phyloP scores from a whole-genome alignment of 2,113 vertebrate genomes.

The Corydoras maculifer region DNA sequence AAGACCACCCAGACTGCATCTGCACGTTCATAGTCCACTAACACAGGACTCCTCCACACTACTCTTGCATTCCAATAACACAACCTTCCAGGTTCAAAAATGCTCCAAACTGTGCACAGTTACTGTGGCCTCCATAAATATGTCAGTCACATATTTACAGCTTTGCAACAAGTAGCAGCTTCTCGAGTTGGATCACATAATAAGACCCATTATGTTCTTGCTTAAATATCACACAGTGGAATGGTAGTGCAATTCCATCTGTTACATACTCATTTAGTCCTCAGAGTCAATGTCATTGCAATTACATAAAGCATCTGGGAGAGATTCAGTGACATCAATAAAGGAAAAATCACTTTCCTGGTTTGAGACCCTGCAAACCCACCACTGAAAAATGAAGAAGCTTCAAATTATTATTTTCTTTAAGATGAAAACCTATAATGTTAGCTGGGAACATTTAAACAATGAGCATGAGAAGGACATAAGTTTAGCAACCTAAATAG shows the following conservation, averaged over 20 bases:
- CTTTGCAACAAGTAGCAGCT: too few species aligned
- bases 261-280: slow-evolving; percentile 22
- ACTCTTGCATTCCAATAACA: too few species aligned
- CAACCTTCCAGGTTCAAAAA: too few species aligned
- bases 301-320: slow-evolving; percentile 19
- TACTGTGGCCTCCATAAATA: too few species aligned
- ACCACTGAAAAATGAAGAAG: slow-evolving; percentile 20
- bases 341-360: slow-evolving; percentile 11
- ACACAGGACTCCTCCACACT: too few species aligned
- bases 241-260: slow-evolving; percentile 3
- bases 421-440: slow-evolving; percentile 16
- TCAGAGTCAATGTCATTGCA: slow-evolving; percentile 16
- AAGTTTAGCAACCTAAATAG: too few species aligned
- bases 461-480: too few species aligned
- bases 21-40: not conserved
- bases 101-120: too few species aligned
- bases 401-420: slow-evolving; percentile 27
- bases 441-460: slow-evolving; percentile 30
- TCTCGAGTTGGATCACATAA: not conserved
- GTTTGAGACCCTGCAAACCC: slow-evolving; percentile 31
- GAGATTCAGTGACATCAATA: slow-evolving; percentile 4
- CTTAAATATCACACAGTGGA: slow-evolving; percentile 24
- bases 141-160: too few species aligned
- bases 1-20: slow-evolving; percentile 43
- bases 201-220: slow-evolving; percentile 4